Evolutionary conservation across 2,888 invertebrate species (phyloP).

Genomic region (Temnothorax rugatulus): DNA sequence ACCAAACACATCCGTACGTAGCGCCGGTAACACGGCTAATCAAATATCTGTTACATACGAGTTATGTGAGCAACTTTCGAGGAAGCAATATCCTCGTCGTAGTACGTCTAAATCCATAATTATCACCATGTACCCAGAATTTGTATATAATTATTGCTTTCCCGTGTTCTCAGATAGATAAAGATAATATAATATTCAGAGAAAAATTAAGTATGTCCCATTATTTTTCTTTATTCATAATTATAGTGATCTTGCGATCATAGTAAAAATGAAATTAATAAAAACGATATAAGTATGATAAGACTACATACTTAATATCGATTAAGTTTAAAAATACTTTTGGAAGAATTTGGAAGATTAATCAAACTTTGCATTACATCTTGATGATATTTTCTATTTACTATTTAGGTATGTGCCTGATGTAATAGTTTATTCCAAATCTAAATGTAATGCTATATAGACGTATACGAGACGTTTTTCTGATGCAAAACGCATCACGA

Average conservation of each 20-base stretch:
- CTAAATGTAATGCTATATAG: background rate
- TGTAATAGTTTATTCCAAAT: background rate
- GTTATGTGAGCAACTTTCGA: slow-evolving; percentile 57
- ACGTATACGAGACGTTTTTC: background rate
- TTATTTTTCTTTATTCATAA: background rate
- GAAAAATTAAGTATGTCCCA: background rate
- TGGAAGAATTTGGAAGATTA: background rate
- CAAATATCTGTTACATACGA: slow-evolving; percentile 58
- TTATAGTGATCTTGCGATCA: background rate
- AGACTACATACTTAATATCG: background rate
- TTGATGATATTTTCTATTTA: background rate
- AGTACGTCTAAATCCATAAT: slow-evolving; percentile 8
- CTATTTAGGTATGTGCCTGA: background rate
- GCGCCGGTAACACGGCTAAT: slow-evolving; percentile 53
- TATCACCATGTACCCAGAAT: background rate
- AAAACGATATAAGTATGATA: background rate
- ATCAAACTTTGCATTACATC: background rate
- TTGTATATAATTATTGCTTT: slow-evolving; percentile 4
- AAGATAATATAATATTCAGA: slow-evolving; percentile 3
- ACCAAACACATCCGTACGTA: slow-evolving; percentile 35
- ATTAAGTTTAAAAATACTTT: background rate
- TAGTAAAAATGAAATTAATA: background rate
- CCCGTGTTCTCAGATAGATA: background rate
- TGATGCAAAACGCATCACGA: background rate
- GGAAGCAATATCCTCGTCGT: slow-evolving; percentile 42